Conservation (phyloP, 2,888 invertebrate species). For the Molanna angustata region DNA sequence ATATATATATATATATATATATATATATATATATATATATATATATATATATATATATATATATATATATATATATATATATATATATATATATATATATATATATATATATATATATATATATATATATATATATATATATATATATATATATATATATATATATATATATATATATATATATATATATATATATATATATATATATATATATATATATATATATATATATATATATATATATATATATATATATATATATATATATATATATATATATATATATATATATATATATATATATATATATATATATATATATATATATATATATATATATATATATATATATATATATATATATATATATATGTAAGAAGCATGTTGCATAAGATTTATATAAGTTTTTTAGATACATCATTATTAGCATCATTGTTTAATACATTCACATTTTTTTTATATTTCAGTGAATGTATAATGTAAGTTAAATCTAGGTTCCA, state of each 20-base stretch:
- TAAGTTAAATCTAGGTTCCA: no score
- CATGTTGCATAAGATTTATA: no score
- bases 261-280: background rate
- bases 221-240: background rate
- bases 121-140: background rate
- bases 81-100: background rate
- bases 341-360: background rate
- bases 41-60: no score
- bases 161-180: background rate
- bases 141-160: background rate
- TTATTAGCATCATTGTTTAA: no score
- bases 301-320: background rate
- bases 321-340: background rate
- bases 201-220: background rate
- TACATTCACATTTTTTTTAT: no score
- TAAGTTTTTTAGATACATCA: no score
- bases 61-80: no score
- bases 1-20: no score
- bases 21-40: no score
- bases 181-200: background rate
- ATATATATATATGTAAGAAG: background rate
- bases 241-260: background rate
- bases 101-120: background rate
- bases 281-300: background rate
- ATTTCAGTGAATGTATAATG: no score